Conservation (phyloP, 2,113 vertebrate genomes). For the Chloropsis cyanopogon region DNA sequence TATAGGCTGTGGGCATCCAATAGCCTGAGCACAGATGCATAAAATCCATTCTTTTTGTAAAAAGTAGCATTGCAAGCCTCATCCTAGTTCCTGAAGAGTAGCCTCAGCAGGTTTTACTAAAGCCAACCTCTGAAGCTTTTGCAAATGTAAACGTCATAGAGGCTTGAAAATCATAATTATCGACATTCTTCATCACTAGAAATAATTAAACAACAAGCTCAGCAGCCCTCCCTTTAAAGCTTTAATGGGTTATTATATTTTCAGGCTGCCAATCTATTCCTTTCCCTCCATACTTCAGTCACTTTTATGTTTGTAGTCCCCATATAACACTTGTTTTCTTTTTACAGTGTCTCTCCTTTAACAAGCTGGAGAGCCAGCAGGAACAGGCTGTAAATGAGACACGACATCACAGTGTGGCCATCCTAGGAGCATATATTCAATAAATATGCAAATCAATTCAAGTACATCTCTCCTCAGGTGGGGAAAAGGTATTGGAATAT, state of each 20-base stretch:
- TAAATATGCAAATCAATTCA: conserved; percentile 53
- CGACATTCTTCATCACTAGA: conserved; percentile 31
- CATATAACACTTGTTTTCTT: conserved; percentile 1
- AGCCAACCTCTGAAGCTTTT: not conserved
- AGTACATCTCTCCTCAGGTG: conserved; percentile 32
- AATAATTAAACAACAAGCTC: conserved; percentile 46
- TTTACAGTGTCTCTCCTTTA: conserved; percentile 15
- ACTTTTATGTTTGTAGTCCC: conserved; percentile 26
- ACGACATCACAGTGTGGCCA: not conserved
- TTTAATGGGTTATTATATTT: conserved; percentile 53
- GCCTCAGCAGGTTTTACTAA: not conserved
- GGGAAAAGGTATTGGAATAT: conserved; percentile 8
- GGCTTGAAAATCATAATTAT: conserved; percentile 38
- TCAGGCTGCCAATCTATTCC: conserved; percentile 14
- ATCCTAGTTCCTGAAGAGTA: not conserved
- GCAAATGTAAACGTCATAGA: not conserved
- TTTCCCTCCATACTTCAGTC: conserved; percentile 31
- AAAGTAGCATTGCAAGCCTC: not conserved
- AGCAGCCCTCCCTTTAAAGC: conserved; percentile 19
- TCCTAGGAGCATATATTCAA: conserved; percentile 32
- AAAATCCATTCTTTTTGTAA: not conserved
- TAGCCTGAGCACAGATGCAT: not conserved
- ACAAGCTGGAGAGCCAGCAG: conserved; percentile 39
- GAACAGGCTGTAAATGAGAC: conserved; percentile 42
- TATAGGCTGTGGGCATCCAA: not conserved